Conservation (phyloP, 1,140 invertebrate genomes). For the Epicauta chinensis region DNA sequence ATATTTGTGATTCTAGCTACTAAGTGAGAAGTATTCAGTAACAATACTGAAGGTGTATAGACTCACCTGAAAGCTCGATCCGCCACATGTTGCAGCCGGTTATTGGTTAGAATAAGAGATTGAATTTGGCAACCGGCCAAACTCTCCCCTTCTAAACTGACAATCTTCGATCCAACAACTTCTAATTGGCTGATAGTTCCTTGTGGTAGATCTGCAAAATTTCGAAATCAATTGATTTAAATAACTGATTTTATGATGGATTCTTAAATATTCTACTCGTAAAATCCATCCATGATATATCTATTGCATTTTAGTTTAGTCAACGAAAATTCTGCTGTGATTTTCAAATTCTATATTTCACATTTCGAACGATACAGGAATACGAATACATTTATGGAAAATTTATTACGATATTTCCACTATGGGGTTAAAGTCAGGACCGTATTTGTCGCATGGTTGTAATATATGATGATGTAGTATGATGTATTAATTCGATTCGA, state of each 20-base stretch:
- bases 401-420: conserved; percentile 17
- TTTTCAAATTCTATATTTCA: conserved; percentile 6
- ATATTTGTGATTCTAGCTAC: neutral
- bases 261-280: too few relatives aligned
- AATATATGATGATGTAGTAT: conserved; percentile 12
- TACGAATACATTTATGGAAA: conserved; percentile 3
- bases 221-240: conserved; percentile 2
- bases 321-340: neutral
- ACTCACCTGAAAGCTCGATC: conserved; percentile 40
- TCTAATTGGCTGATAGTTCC: conserved; percentile 38
- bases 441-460: conserved; percentile 9
- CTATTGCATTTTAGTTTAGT: too few relatives aligned
- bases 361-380: conserved; percentile 8
- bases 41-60: neutral
- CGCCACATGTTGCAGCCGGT: conserved; percentile 37
- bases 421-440: neutral
- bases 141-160: conserved; percentile 36
- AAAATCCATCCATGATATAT: too few relatives aligned
- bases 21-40: conserved; percentile 16
- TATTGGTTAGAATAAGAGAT: conserved; percentile 39
- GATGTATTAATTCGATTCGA: conserved; percentile 14
- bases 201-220: conserved; percentile 40
- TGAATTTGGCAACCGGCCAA: conserved; percentile 39
- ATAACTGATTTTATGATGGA: too few relatives aligned
- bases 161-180: conserved; percentile 34